Base-by-base conservation (phyloP, 2,797 vertebrate species). In the Macrochelys suwanniensis region DNA sequence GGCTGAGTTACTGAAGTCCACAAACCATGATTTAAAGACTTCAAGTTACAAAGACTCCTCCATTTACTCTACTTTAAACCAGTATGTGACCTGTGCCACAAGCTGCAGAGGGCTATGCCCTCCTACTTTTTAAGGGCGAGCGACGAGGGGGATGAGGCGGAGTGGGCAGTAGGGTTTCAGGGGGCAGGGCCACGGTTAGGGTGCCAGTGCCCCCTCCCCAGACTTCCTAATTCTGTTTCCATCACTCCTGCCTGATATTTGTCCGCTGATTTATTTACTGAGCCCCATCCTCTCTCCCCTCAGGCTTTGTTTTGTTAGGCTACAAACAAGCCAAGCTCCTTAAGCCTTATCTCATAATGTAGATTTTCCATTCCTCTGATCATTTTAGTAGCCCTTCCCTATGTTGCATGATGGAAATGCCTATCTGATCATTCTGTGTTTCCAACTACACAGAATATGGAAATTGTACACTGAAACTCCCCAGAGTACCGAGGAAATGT, bases 401-500 rank as follows among this genome's bases (percentile, higher is more conserved):
- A 51, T 94, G 93, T 1, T 57, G 65, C 1, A 10, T 1, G 3
- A 85, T 10, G 17, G 68, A 82, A 78, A 91, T 65, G 65, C 49
- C 54, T 53, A 95, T 25, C 19, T 33, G 53, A 81, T 80, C n/a
- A 83, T 54, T 71, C 51, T 53, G 17, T 81, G 54, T 61, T 37
- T 37, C 56, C 61, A 51, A 49, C 57, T 80, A 50, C n/a, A 42
- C 59, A 79, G 74, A 53, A 5, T 10, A 16, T 59, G 13, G 71
- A 88, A 88, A 0, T 0, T 16, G 59, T n/a, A 51, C 80, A 0
- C 0, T 59, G 91, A 91, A 97, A 90, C 26, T 71, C 68, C 68
- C 68, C 3, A 89, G 93, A 95, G 88, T 50, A 77, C 80, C 87
- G 74, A 85, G 84, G 90, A 95, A 94, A 74, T 87, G 89, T 84